These are phyloP conservation scores for Gari tellinella DNA, from an alignment of 2,888 invertebrate species.

Conservation along the genomic window DNA sequence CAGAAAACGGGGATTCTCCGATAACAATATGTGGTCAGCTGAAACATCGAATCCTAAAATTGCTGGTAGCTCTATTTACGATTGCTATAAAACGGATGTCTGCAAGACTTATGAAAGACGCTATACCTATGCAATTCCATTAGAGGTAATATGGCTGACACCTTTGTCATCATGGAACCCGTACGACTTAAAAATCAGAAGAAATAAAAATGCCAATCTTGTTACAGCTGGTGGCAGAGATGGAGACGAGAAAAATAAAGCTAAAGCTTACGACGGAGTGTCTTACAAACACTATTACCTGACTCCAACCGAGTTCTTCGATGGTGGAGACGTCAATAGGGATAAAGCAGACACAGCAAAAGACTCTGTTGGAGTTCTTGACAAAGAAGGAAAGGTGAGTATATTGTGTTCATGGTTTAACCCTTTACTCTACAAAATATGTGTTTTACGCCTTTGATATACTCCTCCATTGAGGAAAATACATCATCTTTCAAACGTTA, in stretches of 20 bases:
- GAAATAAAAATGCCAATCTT: background rate
- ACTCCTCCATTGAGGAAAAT: no score
- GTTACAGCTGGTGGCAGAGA: no score
- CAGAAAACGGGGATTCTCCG: slow-evolving; percentile 59
- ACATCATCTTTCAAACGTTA: no score
- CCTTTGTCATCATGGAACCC: slow-evolving; percentile 79
- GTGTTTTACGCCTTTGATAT: no score
- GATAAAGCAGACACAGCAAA: slow-evolving; percentile 63
- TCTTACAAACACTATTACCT: slow-evolving; percentile 51
- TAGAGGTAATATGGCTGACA: slow-evolving; percentile 78
- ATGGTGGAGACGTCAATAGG: slow-evolving; percentile 52
- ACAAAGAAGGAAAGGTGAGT: slow-evolving; percentile 47
- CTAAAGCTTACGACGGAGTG: slow-evolving; percentile 64
- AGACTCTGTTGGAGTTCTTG: slow-evolving; percentile 58
- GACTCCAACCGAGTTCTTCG: slow-evolving; percentile 66
- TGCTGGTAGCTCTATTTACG: no score
- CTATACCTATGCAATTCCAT: slow-evolving; percentile 79
- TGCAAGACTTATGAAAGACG: no score
- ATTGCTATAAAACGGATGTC: no score
- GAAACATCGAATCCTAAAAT: slow-evolving; percentile 67
- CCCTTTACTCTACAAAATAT: no score
- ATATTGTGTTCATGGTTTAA: no score
- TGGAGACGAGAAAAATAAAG: slow-evolving; percentile 31
- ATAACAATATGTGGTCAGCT: slow-evolving; percentile 59
- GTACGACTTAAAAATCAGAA: slow-evolving; percentile 46